phyloP scores from a whole-genome alignment of 2,113 vertebrate genomes.

The Mastomys natalensis region DNA sequence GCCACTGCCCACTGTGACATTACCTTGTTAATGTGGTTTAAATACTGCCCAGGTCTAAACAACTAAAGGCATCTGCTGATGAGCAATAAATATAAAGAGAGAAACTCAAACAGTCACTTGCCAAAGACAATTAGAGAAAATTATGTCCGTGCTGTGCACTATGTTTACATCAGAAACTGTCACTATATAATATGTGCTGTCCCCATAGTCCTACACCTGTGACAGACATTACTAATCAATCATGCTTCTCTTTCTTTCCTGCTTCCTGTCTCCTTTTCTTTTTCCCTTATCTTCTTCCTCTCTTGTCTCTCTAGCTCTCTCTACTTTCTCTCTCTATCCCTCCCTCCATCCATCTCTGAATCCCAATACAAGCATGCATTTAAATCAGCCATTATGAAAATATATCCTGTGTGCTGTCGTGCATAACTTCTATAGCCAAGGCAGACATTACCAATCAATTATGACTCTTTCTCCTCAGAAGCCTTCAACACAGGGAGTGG shows the following conservation, averaged over 20 bases:
- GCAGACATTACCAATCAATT: neutral
- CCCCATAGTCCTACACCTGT: neutral
- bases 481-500: neutral
- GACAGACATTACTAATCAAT: conserved; percentile 14
- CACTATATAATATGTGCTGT: neutral
- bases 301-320: neutral
- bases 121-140: neutral
- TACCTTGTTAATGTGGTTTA: neutral
- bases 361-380: neutral
- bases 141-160: neutral
- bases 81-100: neutral
- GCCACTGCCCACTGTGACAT: neutral
- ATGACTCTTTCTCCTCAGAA: neutral
- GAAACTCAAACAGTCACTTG: neutral
- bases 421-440: neutral
- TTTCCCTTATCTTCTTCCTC: neutral
- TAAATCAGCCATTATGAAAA: neutral
- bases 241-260: neutral
- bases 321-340: too few species aligned
- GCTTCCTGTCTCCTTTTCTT: neutral
- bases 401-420: neutral
- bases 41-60: neutral
- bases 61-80: neutral
- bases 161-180: neutral
- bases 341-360: neutral